Evolutionary conservation across 2,797 vertebrate species (phyloP).

Genomic region (Arnoldichthys spilopterus): DNA sequence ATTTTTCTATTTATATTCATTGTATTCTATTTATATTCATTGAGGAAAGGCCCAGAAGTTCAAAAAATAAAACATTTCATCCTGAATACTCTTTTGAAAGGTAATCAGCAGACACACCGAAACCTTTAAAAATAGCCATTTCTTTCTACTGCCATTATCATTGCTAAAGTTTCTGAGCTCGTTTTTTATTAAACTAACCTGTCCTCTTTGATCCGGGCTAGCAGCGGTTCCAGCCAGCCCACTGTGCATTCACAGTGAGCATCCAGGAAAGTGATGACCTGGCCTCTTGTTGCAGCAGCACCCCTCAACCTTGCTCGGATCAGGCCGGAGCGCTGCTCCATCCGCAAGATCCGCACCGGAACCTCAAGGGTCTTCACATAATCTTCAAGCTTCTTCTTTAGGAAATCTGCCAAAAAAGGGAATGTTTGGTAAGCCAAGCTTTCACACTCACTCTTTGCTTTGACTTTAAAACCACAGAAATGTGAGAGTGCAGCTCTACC

Average conservation of each 20-base stretch:
- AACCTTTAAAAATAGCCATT: not conserved
- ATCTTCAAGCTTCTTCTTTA: constrained; percentile 88
- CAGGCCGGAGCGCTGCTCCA: constrained; percentile 94
- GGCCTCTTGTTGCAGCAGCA: constrained; percentile 87
- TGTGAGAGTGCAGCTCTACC: constrained; percentile 72
- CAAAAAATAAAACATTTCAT: not conserved
- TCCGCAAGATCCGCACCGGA: constrained; percentile 87
- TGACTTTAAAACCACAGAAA: constrained; percentile 6
- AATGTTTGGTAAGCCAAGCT: not conserved
- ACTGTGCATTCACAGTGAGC: constrained; percentile 97
- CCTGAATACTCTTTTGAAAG: not conserved
- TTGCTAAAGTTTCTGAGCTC: not conserved
- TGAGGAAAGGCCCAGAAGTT: not conserved
- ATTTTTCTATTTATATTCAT: constrained; percentile 13
- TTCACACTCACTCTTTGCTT: constrained; percentile 1
- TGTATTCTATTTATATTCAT: not conserved
- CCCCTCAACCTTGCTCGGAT: constrained; percentile 93
- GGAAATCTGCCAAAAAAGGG: constrained; percentile 82
- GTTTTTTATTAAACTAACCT: constrained; percentile 76
- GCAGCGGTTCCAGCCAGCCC: constrained; percentile 94
- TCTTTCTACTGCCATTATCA: not conserved
- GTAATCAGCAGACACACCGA: not conserved
- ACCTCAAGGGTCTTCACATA: constrained; percentile 87
- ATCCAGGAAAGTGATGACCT: constrained; percentile 96
- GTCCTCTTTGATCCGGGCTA: constrained; percentile 93